These are phyloP conservation scores for Mycetomoellerius zeteki DNA, from an alignment of 1,140 invertebrate species.

Conservation along the genomic window DNA sequence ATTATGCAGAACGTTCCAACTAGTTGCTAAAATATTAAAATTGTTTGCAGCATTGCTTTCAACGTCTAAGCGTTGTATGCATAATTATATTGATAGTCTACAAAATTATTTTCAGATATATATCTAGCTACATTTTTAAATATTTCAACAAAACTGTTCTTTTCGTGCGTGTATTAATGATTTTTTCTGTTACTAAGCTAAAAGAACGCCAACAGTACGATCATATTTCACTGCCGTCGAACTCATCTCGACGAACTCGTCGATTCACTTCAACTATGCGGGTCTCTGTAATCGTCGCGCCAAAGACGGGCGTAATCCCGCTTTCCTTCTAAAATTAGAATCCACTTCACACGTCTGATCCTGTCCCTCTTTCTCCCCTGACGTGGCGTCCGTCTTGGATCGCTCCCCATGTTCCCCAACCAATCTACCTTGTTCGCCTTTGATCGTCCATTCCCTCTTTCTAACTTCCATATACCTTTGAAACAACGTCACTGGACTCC, in stretches of 20 bases:
- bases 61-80: too few species aligned
- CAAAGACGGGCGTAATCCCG: conserved; percentile 62
- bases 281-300: conserved; percentile 54
- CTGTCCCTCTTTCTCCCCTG: conserved; percentile 55
- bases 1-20: too few species aligned
- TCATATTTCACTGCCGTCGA: conserved; percentile 60
- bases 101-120: too few species aligned
- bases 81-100: too few species aligned
- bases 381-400: conserved; percentile 32
- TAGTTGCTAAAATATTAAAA: too few species aligned
- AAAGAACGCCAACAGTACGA: conserved; percentile 9
- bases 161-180: neutral
- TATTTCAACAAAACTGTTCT: too few species aligned
- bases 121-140: too few species aligned
- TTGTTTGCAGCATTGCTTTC: too few species aligned
- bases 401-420: conserved; percentile 51
- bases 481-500: conserved; percentile 41
- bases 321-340: conserved; percentile 79
- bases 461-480: conserved; percentile 40
- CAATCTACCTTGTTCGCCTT: conserved; percentile 70
- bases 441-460: conserved; percentile 64
- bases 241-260: too few species aligned
- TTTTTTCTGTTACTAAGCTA: conserved; percentile 38
- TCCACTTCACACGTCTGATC: conserved; percentile 77
- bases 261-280: conserved; percentile 48